Evolutionary conservation across 2,797 vertebrate species (phyloP).

Genomic region (Danio jaintianensis): DNA sequence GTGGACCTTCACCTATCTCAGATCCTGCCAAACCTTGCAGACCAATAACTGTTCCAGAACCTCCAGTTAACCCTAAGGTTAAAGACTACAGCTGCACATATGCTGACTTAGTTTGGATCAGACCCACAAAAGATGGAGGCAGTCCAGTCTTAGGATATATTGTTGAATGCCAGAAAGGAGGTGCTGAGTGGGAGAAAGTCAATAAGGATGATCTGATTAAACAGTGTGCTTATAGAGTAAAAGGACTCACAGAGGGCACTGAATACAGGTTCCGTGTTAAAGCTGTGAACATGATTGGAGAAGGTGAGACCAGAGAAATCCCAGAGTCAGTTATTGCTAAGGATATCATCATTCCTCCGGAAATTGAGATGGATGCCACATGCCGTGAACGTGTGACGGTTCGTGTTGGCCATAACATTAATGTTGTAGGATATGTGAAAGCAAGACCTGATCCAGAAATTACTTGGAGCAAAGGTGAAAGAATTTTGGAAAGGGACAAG

Average conservation of each 20-base stretch:
- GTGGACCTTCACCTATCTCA: constrained; percentile 92
- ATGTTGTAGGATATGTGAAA: constrained; percentile 89
- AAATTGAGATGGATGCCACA: constrained; percentile 91
- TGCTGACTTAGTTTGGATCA: constrained; percentile 96
- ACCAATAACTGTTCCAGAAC: constrained; percentile 90
- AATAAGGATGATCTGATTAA: constrained; percentile 94
- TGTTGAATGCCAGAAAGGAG: constrained; percentile 91
- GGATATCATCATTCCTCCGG: constrained; percentile 96
- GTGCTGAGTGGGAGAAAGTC: constrained; percentile 89
- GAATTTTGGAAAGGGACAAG: constrained; percentile 84
- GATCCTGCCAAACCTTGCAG: constrained; percentile 93
- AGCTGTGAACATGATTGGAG: constrained; percentile 95
- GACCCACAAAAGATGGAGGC: constrained; percentile 93
- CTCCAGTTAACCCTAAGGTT: constrained; percentile 95
- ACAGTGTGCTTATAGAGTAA: constrained; percentile 90
- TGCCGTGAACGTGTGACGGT: constrained; percentile 91
- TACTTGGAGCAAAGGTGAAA: constrained; percentile 92
- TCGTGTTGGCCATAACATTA: constrained; percentile 95
- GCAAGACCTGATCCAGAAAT: constrained; percentile 95
- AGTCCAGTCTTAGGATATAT: constrained; percentile 95
- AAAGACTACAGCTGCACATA: constrained; percentile 94
- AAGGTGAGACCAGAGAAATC: constrained; percentile 93
- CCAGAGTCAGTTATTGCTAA: constrained; percentile 91
- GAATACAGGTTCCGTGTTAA: constrained; percentile 93
- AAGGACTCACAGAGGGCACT: constrained; percentile 89